Percentiles rank a stretch among this genome's conserved stretches.
These are phyloP conservation scores for Neoaliturus tenellus DNA, from an alignment of 2,888 invertebrate genomes.

Conservation along the genomic window DNA sequence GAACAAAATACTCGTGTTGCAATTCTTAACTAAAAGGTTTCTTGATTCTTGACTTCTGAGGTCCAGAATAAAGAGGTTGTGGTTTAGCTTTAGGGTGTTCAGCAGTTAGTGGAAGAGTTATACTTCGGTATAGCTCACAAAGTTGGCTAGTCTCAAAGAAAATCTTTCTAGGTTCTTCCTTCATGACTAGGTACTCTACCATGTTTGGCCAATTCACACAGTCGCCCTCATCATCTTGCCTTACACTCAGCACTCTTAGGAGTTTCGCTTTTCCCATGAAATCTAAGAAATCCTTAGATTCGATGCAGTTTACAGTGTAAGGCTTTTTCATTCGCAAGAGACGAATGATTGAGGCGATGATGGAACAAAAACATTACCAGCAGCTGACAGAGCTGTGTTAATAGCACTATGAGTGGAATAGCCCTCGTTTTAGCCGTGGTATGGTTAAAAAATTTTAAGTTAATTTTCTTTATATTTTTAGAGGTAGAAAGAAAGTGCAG, in stretches of 20 bases:
- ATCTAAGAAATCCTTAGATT: conserved; percentile 31
- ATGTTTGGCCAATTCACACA: conserved; percentile 41
- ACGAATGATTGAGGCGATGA: not conserved
- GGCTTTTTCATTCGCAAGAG: conserved; percentile 14
- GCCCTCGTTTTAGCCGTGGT: too few relatives aligned
- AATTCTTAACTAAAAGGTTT: conserved; percentile 22
- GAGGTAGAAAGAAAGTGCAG: too few relatives aligned
- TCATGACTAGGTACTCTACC: conserved; percentile 37
- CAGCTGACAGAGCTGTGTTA: too few relatives aligned
- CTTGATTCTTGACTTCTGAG: not conserved
- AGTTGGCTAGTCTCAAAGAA: conserved; percentile 44
- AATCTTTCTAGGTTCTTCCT: conserved; percentile 35
- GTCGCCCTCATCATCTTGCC: conserved; percentile 38
- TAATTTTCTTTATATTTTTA: too few relatives aligned
- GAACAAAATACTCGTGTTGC: conserved; percentile 6
- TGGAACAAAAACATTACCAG: too few relatives aligned
- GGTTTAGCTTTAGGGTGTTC: conserved; percentile 23
- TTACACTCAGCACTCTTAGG: conserved; percentile 11
- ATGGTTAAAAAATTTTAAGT: too few relatives aligned
- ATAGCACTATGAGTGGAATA: too few relatives aligned
- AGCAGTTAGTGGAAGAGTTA: conserved; percentile 26
- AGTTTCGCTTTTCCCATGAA: not conserved
- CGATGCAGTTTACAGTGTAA: conserved; percentile 3
- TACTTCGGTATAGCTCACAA: conserved; percentile 26
- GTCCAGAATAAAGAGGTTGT: conserved; percentile 19